phyloP scores from a whole-genome alignment of 2,888 invertebrate genomes.

The Barypeithes pellucidus region DNA sequence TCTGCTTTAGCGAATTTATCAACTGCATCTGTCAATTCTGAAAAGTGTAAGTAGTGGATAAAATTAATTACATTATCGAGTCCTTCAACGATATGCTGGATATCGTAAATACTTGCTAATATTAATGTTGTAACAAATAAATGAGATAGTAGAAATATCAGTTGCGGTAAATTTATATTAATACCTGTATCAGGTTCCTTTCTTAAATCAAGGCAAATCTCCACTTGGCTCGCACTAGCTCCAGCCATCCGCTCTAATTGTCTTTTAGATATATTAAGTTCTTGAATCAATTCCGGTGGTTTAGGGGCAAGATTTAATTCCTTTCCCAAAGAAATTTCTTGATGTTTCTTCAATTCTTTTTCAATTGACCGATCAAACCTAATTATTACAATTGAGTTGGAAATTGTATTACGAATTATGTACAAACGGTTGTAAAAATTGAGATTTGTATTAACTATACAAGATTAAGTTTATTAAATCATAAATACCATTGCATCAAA shows the following conservation, averaged over 20 bases:
- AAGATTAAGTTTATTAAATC: no score
- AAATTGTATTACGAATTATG: no score
- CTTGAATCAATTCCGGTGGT: constrained; percentile 29
- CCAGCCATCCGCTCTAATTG: constrained; percentile 60
- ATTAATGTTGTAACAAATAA: no score
- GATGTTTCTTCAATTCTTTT: constrained; percentile 62
- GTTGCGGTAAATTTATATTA: no score
- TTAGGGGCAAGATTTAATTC: constrained; percentile 11
- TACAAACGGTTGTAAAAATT: no score
- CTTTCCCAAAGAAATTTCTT: constrained; percentile 47
- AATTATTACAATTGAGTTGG: constrained; percentile 49
- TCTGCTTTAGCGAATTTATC: constrained; percentile 70
- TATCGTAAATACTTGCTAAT: no score
- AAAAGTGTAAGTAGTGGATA: no score
- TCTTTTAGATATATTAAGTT: constrained; percentile 54
- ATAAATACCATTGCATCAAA: constrained; percentile 58
- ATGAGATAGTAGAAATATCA: no score
- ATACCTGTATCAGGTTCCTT: constrained; percentile 62
- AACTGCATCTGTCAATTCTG: constrained; percentile 68
- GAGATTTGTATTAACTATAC: no score
- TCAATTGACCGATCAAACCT: constrained; percentile 64
- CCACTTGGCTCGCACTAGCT: constrained; percentile 64
- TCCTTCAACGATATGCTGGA: no score
- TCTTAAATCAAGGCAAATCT: constrained; percentile 62
- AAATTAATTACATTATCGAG: no score